Percentiles rank a stretch among this genome's conserved stretches.
Conservation (phyloP, 2,113 vertebrate species). For the Dermatemys mawii region DNA sequence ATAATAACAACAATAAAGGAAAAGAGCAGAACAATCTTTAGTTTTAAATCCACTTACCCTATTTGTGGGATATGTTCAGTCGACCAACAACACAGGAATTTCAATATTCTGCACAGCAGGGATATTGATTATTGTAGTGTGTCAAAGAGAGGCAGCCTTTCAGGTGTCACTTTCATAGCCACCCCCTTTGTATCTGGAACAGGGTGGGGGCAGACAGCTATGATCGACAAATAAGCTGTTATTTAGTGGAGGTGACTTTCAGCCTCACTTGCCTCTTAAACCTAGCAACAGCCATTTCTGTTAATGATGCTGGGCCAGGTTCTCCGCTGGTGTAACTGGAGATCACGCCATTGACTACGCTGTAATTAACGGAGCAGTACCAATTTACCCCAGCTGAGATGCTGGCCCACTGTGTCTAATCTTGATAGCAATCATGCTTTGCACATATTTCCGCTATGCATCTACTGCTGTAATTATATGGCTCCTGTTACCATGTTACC, state of each 20-base stretch:
- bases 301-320: rapidly evolving
- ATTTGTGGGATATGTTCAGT: not conserved
- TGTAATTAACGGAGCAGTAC: not conserved
- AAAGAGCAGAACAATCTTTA: not conserved
- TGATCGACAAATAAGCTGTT: not conserved
- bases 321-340: not conserved
- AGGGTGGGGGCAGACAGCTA: not conserved
- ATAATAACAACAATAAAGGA: not conserved
- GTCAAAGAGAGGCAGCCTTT: not conserved
- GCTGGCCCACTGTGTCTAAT: not conserved
- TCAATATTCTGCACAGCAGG: not conserved
- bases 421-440: too few species aligned
- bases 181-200: not conserved
- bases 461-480: rapidly evolving
- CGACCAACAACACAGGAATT: not conserved
- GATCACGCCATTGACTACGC: not conserved
- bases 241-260: not conserved
- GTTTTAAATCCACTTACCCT: not conserved
- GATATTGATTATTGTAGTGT: constrained; percentile 6
- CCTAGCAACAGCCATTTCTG: not conserved
- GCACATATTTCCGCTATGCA: not conserved
- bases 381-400: not conserved
- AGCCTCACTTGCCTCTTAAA: not conserved
- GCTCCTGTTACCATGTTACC: not conserved
- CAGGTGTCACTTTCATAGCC: not conserved